Evolutionary conservation across 2,888 invertebrate genomes (phyloP), one percentile per base, ranked within the genome.

Genomic region (Parapristionchus giblindavisi): DNA sequence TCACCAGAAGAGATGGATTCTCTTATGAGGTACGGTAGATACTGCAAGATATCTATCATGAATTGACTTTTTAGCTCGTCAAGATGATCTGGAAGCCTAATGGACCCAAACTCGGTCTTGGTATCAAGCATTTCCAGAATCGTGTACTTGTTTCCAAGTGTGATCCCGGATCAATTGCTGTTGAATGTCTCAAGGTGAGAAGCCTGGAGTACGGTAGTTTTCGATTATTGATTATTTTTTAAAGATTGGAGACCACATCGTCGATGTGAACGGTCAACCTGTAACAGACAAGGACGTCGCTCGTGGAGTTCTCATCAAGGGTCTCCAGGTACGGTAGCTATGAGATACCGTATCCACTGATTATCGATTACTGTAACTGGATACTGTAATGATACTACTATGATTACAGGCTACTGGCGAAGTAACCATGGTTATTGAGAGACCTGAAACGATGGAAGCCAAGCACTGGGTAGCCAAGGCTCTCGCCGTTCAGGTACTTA

Each of bases 211-310:
- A 70, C 24, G 27, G 52, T 70, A 29, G 17, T 32, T 6, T 32
- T 5, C 34, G 29, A 17, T 24, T 66, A 38, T 32, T n/a, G 36
- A 17, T 43, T n/a, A 27, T 2, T 17, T 27, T 40, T 48, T 48
- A 1, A 48, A 61, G 61, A 43, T 79, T 51, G 77, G 77, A 34
- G 81, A 81, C 61, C 81, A 81, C 70, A 78, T 81, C 68, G 75
- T 79, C 66, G 81, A 81, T 68, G 76, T 81, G 51, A 77, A 81
- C 40, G 72, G 76, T 21, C 75, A 72, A 48, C 81, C 79, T 1
- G 81, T 81, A 27, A 81, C 81, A 4, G 81, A 81, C 68, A 81
- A 79, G 73, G 81, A 81, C 60, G 81, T 81, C 52, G 78, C 81
- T 14, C 78, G 80, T 61, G 77, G 78, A n/a, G 60, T 80, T 56